These are phyloP conservation scores for Cotesia glomerata DNA, from an alignment of 1,140 invertebrate genomes.

Conservation along the genomic window DNA sequence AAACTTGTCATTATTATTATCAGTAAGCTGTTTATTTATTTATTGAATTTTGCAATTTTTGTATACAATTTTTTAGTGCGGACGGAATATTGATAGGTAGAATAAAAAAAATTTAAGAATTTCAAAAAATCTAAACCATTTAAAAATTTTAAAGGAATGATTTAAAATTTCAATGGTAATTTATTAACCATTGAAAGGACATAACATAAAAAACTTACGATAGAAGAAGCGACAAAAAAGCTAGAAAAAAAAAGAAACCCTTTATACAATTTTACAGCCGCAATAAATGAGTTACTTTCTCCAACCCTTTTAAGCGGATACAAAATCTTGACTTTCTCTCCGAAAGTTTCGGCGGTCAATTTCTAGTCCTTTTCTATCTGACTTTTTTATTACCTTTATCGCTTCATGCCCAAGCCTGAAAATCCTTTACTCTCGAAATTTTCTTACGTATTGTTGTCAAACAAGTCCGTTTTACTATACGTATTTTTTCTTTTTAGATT, in stretches of 20 bases:
- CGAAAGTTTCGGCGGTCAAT: neutral
- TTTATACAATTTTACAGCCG: constrained; percentile 51
- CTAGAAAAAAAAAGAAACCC: constrained; percentile 38
- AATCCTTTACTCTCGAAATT: too few relatives aligned
- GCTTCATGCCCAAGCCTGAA: neutral
- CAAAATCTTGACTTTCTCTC: constrained; percentile 39
- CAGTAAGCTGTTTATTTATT: neutral
- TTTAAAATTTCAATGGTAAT: neutral
- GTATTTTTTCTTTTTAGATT: too few relatives aligned
- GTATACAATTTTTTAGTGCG: neutral
- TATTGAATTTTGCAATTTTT: neutral
- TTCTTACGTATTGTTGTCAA: too few relatives aligned
- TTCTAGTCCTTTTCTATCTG: neutral
- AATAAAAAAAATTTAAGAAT: too few relatives aligned
- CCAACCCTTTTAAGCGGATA: constrained; percentile 53
- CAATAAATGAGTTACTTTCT: constrained; percentile 56
- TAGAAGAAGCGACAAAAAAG: neutral
- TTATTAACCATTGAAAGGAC: neutral
- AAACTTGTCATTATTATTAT: too few relatives aligned
- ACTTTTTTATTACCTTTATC: constrained; percentile 30
- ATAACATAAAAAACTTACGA: neutral
- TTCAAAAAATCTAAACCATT: too few relatives aligned
- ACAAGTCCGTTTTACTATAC: too few relatives aligned
- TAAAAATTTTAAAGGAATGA: neutral
- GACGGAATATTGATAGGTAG: too few relatives aligned